These are phyloP conservation scores for Metacarcinus magister DNA, from an alignment of 2,888 invertebrate species.

Conservation along the genomic window DNA sequence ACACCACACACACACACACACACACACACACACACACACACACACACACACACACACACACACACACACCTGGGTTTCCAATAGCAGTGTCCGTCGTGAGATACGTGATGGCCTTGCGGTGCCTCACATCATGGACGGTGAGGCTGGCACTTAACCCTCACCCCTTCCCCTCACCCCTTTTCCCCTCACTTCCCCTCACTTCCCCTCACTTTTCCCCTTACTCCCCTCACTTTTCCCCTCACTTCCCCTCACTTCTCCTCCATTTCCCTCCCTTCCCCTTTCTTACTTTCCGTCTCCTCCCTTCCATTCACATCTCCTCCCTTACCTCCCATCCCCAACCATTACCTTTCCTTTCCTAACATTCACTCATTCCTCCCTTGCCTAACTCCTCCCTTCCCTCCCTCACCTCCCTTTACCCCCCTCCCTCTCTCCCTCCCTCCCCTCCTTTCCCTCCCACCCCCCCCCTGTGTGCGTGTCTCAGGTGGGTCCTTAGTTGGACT, in stretches of 20 bases:
- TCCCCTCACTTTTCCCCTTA: not conserved
- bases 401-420: not conserved
- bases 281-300: not conserved
- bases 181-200: not conserved
- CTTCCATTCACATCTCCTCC: not conserved
- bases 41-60: not conserved
- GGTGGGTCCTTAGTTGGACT: conserved; percentile 3
- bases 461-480: not conserved
- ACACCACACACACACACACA: not conserved
- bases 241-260: not conserved
- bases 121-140: not conserved
- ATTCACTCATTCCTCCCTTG: too few relatives aligned
- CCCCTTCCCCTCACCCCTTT: not conserved
- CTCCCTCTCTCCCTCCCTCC: not conserved
- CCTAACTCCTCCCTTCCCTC: not conserved
- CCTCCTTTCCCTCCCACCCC: not conserved
- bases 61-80: not conserved
- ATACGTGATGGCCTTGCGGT: conserved; percentile 21
- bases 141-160: conserved; percentile 41
- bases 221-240: not conserved
- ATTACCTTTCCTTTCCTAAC: too few relatives aligned
- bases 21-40: conserved; percentile 17
- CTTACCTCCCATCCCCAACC: not conserved
- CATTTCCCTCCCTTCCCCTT: not conserved
- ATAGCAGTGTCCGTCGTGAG: conserved; percentile 27